These are phyloP conservation scores for Eretmochelys imbricata DNA, from an alignment of 2,113 vertebrate genomes.

Conservation along the genomic window DNA sequence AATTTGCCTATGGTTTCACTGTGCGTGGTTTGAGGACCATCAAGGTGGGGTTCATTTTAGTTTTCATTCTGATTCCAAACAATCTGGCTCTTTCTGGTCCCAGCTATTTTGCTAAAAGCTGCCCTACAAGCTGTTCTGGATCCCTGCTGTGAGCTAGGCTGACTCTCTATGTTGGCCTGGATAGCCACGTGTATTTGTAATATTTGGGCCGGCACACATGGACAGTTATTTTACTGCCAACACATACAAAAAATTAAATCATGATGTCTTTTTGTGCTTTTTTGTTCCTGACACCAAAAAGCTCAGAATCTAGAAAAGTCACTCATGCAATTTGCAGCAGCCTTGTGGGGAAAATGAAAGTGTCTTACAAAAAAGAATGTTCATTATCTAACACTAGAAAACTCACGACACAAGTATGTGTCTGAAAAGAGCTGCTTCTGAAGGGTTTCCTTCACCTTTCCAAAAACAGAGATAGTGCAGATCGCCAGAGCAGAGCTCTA, in stretches of 20 bases:
- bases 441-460: not conserved
- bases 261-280: not conserved
- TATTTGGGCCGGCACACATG: not conserved
- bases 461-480: not conserved
- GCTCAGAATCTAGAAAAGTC: slow-evolving; percentile 24
- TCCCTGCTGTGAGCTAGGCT: not conserved
- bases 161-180: not conserved
- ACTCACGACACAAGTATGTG: not conserved
- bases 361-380: not conserved
- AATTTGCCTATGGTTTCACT: not conserved
- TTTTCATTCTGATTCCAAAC: not conserved
- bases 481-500: not conserved
- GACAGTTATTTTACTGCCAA: slow-evolving; percentile 7
- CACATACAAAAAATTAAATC: slow-evolving; percentile 26
- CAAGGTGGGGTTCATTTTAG: not conserved
- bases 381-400: not conserved
- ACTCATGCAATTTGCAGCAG: not conserved
- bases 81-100: not conserved
- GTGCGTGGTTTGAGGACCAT: slow-evolving; percentile 2
- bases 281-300: slow-evolving; percentile 35
- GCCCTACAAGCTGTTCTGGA: not conserved
- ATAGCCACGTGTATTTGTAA: not conserved
- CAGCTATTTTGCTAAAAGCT: slow-evolving; percentile 16
- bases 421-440: not conserved
- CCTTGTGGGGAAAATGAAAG: not conserved